phyloP scores from a whole-genome alignment of 2,797 vertebrate genomes.

The Muscicapa comitata region DNA sequence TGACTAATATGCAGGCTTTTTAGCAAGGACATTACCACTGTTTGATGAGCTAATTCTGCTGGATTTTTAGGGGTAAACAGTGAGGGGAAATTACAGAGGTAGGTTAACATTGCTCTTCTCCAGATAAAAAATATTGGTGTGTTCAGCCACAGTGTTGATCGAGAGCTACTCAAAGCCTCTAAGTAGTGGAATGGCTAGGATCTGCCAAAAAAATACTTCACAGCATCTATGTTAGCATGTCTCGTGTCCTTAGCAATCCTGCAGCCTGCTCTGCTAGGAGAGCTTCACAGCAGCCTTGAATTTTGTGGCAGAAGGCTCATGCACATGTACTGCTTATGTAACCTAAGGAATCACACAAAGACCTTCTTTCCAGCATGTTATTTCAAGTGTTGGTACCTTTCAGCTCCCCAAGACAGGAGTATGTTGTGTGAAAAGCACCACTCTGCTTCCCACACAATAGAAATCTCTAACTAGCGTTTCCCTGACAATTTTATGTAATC shows the following conservation, averaged over 20 bases:
- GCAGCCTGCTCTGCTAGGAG: not conserved
- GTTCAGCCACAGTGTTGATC: not conserved
- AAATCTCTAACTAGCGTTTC: conserved; percentile 37
- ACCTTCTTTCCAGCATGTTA: not conserved
- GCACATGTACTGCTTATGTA: not conserved
- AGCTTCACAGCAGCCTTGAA: not conserved
- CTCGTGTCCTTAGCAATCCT: not conserved
- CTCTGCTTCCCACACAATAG: conserved; percentile 59
- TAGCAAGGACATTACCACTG: not conserved
- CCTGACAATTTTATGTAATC: conserved; percentile 61
- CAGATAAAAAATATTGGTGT: not conserved
- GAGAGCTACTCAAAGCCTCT: not conserved
- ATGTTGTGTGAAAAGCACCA: conserved; percentile 40
- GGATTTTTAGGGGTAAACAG: not conserved
- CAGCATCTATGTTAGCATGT: not conserved
- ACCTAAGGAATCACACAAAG: conserved; percentile 17
- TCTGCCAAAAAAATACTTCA: not conserved
- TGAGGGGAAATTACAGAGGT: not conserved
- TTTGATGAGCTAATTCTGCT: not conserved
- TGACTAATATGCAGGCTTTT: not conserved
- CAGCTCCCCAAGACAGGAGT: conserved; percentile 28
- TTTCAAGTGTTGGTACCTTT: conserved; percentile 45
- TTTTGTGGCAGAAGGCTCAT: not conserved
- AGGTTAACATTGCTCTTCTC: not conserved
- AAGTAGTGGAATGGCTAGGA: not conserved